A percentile compares a stretch with the other conserved stretches of the same genome.
phyloP scores from a whole-genome alignment of 1,140 invertebrate genomes.

The Phenacoccus solenopsis region DNA sequence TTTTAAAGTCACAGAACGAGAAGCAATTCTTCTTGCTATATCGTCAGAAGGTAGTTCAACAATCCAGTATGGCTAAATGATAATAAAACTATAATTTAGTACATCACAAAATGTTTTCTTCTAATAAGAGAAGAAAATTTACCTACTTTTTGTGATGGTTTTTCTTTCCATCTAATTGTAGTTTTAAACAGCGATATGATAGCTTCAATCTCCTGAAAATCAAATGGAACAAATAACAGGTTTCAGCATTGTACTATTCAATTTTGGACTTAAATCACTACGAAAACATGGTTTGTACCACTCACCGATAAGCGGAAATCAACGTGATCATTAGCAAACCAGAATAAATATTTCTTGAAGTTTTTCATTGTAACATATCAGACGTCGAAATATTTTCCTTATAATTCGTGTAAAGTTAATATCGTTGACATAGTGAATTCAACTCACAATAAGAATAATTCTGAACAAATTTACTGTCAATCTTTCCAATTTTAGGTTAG shows the following conservation, averaged over 20 bases:
- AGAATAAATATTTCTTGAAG: constrained; percentile 55
- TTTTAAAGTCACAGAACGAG: constrained; percentile 59
- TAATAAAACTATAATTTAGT: too few species aligned
- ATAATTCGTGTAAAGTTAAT: too few species aligned
- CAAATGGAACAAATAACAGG: background rate
- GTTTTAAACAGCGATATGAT: constrained; percentile 28
- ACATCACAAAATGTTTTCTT: too few species aligned
- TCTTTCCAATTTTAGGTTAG: too few species aligned
- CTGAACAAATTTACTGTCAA: too few species aligned
- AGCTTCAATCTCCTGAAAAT: constrained; percentile 31
- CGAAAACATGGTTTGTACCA: constrained; percentile 25
- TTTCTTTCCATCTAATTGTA: constrained; percentile 21
- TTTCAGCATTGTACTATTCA: too few species aligned
- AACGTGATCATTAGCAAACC: constrained; percentile 77
- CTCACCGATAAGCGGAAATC: constrained; percentile 66
- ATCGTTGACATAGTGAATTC: too few species aligned
- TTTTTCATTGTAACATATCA: too few species aligned
- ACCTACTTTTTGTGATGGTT: constrained; percentile 22
- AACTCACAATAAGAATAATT: too few species aligned
- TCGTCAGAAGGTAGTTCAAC: constrained; percentile 53
- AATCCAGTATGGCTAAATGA: constrained; percentile 59
- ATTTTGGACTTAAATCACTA: background rate
- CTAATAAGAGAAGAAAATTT: too few species aligned
- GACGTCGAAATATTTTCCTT: too few species aligned
- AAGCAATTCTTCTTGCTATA: constrained; percentile 48